Percentiles rank a stretch among this genome's conserved stretches.
Evolutionary conservation across 2,113 vertebrate species (phyloP).

Genomic region (Aleadryas rufinucha): DNA sequence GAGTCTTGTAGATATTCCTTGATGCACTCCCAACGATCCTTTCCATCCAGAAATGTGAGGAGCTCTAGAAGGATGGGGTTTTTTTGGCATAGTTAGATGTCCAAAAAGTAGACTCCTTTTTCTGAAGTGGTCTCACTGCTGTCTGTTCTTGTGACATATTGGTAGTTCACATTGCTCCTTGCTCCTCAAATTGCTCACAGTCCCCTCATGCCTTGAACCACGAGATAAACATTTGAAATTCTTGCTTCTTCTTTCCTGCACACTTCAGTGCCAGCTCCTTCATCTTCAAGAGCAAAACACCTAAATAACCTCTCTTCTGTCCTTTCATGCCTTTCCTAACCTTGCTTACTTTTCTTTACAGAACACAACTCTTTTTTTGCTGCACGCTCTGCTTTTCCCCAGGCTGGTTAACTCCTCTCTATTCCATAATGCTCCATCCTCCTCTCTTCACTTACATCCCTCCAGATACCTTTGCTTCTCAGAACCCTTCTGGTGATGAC

Average conservation of each 20-base stretch:
- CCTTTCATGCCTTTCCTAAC: not conserved
- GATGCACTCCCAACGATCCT: accelerated
- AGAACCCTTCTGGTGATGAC: not conserved
- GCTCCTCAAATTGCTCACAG: not conserved
- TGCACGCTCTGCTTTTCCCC: not conserved
- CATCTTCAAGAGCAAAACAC: not conserved
- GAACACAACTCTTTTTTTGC: not conserved
- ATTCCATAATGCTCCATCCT: not conserved
- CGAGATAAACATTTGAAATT: not conserved
- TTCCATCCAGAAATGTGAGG: not conserved
- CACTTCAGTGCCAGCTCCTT: not conserved
- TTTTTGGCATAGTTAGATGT: not conserved
- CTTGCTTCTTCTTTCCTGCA: not conserved
- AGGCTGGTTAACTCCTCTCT: not conserved
- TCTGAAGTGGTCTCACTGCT: not conserved
- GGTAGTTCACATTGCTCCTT: not conserved
- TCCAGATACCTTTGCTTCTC: not conserved
- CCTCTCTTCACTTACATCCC: not conserved
- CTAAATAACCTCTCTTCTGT: not conserved
- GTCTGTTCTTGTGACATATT: not conserved
- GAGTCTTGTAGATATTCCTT: not conserved
- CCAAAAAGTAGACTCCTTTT: not conserved
- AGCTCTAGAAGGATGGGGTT: not conserved
- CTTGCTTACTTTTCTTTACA: not conserved
- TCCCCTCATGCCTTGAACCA: not conserved